phyloP scores from a whole-genome alignment of 2,888 invertebrate genomes.

The Acanthosepion esculentum region DNA sequence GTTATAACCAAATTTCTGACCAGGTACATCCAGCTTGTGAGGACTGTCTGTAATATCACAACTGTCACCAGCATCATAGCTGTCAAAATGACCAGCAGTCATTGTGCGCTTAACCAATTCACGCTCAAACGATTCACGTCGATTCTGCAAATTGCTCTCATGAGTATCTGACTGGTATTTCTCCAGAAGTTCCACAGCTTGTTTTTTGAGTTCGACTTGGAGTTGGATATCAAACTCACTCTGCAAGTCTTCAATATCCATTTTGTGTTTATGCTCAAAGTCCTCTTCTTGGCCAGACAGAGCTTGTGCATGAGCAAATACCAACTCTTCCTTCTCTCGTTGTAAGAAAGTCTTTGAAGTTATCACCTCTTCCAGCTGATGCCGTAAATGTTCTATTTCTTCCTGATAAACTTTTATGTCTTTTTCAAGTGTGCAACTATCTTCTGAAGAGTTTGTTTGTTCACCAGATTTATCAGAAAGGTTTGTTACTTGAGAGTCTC shows the following conservation, averaged over 20 bases:
- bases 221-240: slow-evolving; percentile 65
- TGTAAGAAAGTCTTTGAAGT: slow-evolving; percentile 50
- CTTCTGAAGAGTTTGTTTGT: neutral
- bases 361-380: slow-evolving; percentile 48
- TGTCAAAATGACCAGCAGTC: slow-evolving; percentile 38
- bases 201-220: slow-evolving; percentile 64
- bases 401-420: slow-evolving; percentile 55
- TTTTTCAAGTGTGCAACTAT: neutral
- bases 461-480: no score
- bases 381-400: slow-evolving; percentile 52
- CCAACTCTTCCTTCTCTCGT: slow-evolving; percentile 54
- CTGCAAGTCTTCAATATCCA: slow-evolving; percentile 63
- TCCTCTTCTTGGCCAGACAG: slow-evolving; percentile 61
- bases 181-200: slow-evolving; percentile 60
- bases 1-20: neutral
- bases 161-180: slow-evolving; percentile 50
- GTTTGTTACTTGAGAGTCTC: neutral
- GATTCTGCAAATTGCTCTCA: slow-evolving; percentile 43
- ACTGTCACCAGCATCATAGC: neutral
- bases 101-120: slow-evolving; percentile 35
- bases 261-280: slow-evolving; percentile 62
- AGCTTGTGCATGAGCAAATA: slow-evolving; percentile 52
- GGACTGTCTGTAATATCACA: neutral
- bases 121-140: slow-evolving; percentile 24
- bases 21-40: neutral